These are phyloP conservation scores for Drosophila atripex DNA, from an alignment of 2,888 invertebrate species.

Conservation along the genomic window DNA sequence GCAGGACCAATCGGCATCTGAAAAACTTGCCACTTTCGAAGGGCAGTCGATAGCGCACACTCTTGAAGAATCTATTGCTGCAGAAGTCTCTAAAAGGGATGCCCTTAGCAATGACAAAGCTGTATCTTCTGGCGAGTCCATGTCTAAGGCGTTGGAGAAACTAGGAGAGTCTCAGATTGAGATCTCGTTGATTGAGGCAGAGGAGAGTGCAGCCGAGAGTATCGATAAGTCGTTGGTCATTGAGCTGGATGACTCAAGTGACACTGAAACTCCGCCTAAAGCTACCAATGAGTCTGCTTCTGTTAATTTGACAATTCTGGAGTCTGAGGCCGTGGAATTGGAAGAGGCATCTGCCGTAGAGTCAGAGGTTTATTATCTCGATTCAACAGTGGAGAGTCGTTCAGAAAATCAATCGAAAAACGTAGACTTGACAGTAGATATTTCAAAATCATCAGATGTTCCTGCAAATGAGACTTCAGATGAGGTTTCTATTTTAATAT, in stretches of 20 bases:
- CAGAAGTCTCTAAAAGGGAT: background rate
- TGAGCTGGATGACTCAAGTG: conserved; percentile 7
- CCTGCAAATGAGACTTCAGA: background rate
- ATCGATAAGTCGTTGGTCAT: conserved; percentile 2
- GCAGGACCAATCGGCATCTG: background rate
- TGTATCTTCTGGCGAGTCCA: background rate
- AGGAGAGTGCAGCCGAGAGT: background rate
- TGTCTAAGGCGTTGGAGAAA: background rate
- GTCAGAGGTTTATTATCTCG: background rate
- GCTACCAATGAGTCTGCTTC: background rate
- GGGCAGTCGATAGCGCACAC: conserved; percentile 3
- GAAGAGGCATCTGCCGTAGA: background rate
- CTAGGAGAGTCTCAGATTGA: background rate
- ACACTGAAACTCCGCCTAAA: background rate
- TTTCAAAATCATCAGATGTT: background rate
- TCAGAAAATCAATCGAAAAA: background rate
- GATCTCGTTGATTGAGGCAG: conserved; percentile 24
- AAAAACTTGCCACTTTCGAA: background rate
- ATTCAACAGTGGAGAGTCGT: background rate
- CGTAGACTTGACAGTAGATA: background rate
- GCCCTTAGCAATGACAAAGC: background rate
- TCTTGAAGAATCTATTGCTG: background rate
- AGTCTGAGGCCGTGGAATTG: background rate
- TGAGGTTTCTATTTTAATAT: background rate
- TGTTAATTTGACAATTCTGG: background rate